Base-by-base conservation (phyloP, 2,797 vertebrate genomes). In the Phrynocephalus vlangalii region DNA sequence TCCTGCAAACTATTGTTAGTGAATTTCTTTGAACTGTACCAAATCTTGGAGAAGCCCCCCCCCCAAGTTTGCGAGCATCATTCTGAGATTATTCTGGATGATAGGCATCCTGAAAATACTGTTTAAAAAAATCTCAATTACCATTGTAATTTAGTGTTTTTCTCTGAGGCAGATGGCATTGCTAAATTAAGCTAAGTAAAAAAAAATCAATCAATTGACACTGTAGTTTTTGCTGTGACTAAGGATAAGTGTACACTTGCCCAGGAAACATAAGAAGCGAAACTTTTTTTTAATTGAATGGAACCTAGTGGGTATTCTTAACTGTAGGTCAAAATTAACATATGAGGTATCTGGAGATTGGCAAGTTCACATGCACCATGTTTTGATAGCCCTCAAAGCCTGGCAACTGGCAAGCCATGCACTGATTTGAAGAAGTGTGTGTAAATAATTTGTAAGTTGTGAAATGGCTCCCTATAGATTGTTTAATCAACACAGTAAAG, bases 261-360 rank as follows among this genome's bases (percentile, higher is more conserved):
- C 67, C 18, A 73, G 6, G 72, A 85, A 86, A n/a, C 60, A 67
- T 84, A 92, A 4, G 68, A 92, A 88, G 1, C 22, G 33, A 81
- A 1, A 38, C 76, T 52, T 84, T 86, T 86, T 88, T 86, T 87
- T 4, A 44, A 86, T 83, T 79, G 67, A 81, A 92, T 88, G 13
- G 79, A 93, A 88, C 26, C 86, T 48, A 56, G 76, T 86, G 67
- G 84, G 83, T 22, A 8, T 92, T 89, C 44, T 30, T 86, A 91
- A 50, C 24, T 75, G 79, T 91, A 92, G 84, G 90, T 91, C 86
- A 92, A 86, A 90, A 91, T 92, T 88, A 90, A 10, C 86, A 92
- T 90, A 90, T 85, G 83, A 81, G 83, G 0, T 89, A 8, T 84
- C 68, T 85, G 5, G 60, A 38, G 72, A 90, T 88, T 82, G 3